Percentiles rank a stretch among this genome's conserved stretches.
Conservation (phyloP, 2,888 invertebrate species). For the Xanthostigma xanthostigma region DNA sequence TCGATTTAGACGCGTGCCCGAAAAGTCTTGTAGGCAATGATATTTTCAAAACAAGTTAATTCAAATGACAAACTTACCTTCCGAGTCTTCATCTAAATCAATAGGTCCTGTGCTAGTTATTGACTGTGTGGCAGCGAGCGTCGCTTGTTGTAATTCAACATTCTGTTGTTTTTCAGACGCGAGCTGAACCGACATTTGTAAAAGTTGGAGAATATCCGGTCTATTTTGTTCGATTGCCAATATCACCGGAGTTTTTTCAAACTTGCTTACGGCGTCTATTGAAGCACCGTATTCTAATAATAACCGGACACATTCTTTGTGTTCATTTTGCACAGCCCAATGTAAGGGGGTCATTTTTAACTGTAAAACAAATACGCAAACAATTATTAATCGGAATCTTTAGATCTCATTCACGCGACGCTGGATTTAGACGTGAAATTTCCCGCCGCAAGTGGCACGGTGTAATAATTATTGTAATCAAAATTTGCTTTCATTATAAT, state of each 20-base stretch:
- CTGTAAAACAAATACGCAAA: conserved; percentile 28
- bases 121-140: not conserved
- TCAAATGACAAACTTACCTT: not conserved
- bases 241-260: conserved; percentile 51
- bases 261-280: conserved; percentile 50
- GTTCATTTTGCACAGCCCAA: conserved; percentile 81
- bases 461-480: too few species aligned
- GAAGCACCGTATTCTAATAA: conserved; percentile 64
- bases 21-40: too few species aligned
- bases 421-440: too few species aligned
- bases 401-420: too few species aligned
- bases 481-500: too few species aligned
- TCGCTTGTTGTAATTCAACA: conserved; percentile 5
- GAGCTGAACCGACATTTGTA: conserved; percentile 35
- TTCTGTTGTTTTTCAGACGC: conserved; percentile 16
- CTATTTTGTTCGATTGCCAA: conserved; percentile 52
- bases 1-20: too few species aligned
- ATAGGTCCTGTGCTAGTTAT: too few species aligned
- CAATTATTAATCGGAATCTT: not conserved
- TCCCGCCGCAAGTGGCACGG: too few species aligned
- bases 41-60: too few species aligned
- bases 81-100: not conserved
- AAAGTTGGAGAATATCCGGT: conserved; percentile 39
- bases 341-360: conserved; percentile 83
- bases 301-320: conserved; percentile 48